These are phyloP conservation scores for Rambutsinella grinnellia DNA, from an alignment of 2,888 invertebrate species.

Conservation along the genomic window DNA sequence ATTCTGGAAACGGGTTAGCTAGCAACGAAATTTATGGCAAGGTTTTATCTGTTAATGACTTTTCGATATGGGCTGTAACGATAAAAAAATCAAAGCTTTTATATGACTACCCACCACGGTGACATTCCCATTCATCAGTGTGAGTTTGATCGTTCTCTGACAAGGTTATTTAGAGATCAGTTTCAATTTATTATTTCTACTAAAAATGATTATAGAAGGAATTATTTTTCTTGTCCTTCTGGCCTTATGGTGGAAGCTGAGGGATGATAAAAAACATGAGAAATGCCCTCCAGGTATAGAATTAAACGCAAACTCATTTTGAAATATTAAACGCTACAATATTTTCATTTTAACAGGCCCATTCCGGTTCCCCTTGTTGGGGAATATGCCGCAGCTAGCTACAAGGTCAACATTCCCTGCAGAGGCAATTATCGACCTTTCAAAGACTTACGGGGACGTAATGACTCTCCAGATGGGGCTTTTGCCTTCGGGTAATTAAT, in stretches of 20 bases:
- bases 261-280: constrained; percentile 9
- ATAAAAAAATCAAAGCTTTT: too few relatives aligned
- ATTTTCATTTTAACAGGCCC: constrained; percentile 22
- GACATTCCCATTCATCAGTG: too few relatives aligned
- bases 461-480: constrained; percentile 13
- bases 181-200: too few relatives aligned
- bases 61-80: too few relatives aligned
- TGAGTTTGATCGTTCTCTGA: too few relatives aligned
- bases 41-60: too few relatives aligned
- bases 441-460: constrained; percentile 32
- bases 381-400: constrained; percentile 8
- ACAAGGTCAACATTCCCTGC: constrained; percentile 2
- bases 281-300: constrained; percentile 35
- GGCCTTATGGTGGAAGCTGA: constrained; percentile 7
- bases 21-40: too few relatives aligned
- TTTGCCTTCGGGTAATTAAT: constrained; percentile 9
- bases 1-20: too few relatives aligned
- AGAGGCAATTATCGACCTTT: constrained; percentile 1
- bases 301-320: background rate
- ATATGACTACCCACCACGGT: too few relatives aligned
- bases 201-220: background rate
- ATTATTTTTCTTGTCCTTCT: background rate
- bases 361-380: constrained; percentile 21
- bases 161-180: too few relatives aligned
- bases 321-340: background rate